phyloP scores from a whole-genome alignment of 2,888 invertebrate species.

The Tetragonula carbonaria region DNA sequence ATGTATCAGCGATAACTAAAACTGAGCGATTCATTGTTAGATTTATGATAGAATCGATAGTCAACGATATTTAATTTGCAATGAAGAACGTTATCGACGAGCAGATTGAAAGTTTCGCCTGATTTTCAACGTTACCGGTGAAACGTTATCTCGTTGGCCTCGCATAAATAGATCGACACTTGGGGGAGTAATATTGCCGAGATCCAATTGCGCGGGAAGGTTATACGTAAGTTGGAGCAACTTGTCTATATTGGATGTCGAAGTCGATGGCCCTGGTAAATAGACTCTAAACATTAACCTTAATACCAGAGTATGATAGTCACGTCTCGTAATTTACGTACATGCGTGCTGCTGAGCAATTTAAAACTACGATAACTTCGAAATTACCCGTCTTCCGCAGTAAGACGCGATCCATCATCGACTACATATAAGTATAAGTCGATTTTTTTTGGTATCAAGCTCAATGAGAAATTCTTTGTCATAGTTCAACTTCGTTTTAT shows the following conservation, averaged over 20 bases:
- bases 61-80: background rate
- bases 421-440: background rate
- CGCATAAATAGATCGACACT: conserved; percentile 47
- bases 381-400: conserved; percentile 17
- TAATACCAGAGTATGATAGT: conserved; percentile 39
- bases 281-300: conserved; percentile 51
- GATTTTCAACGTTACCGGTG: conserved; percentile 16
- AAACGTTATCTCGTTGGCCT: conserved; percentile 29
- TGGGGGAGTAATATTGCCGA: conserved; percentile 37
- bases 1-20: background rate
- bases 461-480: background rate
- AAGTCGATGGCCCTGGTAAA: conserved; percentile 40
- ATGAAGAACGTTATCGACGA: background rate
- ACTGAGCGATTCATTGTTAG: background rate
- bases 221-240: conserved; percentile 33
- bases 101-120: conserved; percentile 25
- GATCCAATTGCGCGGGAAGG: conserved; percentile 55
- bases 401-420: conserved; percentile 36
- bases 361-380: conserved; percentile 42
- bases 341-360: conserved; percentile 37
- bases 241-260: conserved; percentile 53
- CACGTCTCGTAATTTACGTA: conserved; percentile 36
- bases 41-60: background rate
- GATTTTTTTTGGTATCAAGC: background rate
- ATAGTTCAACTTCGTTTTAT: background rate